Conservation (phyloP, 2,888 invertebrate genomes). For the Tridacna crocea region DNA sequence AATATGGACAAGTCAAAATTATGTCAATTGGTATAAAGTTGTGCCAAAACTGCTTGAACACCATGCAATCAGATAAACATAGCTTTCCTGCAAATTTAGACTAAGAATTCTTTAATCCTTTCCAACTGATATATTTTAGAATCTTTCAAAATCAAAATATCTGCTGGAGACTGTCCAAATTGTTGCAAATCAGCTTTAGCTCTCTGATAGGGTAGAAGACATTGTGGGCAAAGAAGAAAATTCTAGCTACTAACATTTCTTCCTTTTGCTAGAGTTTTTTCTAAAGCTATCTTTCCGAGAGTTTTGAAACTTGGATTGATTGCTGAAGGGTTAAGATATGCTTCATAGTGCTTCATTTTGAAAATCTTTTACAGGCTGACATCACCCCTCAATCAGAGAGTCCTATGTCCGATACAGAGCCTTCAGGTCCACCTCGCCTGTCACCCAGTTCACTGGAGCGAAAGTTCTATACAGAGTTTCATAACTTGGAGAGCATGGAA, state of each 20-base stretch:
- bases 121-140: too few species aligned
- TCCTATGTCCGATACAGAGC: constrained; percentile 36
- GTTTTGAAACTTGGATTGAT: neutral
- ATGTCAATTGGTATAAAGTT: too few species aligned
- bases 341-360: neutral
- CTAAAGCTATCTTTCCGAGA: neutral
- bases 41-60: too few species aligned
- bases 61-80: too few species aligned
- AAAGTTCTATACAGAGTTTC: constrained; percentile 87
- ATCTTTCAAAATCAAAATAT: too few species aligned
- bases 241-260: neutral
- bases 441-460: constrained; percentile 87
- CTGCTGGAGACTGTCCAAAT: too few species aligned
- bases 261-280: neutral
- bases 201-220: neutral
- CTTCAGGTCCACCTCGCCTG: constrained; percentile 84
- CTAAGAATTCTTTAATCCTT: too few species aligned
- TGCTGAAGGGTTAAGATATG: neutral
- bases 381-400: constrained; percentile 22
- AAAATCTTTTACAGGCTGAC: constrained; percentile 3
- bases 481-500: constrained; percentile 87
- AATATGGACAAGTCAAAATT: too few species aligned
- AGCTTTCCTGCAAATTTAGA: too few species aligned
- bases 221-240: neutral
- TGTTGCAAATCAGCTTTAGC: too few species aligned